phyloP scores from a whole-genome alignment of 2,113 vertebrate species.

The Morone chrysops region DNA sequence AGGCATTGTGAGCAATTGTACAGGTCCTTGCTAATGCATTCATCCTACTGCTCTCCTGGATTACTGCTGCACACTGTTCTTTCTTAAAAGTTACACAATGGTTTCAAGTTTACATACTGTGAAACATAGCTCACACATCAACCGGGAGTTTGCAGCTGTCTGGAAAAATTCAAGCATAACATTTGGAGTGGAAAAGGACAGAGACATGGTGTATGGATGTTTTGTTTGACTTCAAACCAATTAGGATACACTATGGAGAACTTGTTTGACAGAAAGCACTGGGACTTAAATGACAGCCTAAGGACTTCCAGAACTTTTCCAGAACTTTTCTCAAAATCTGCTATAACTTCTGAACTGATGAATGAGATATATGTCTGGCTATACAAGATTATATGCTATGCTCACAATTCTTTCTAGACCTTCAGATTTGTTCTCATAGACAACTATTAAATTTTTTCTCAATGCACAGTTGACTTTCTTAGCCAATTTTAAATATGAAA shows the following conservation, averaged over 20 bases:
- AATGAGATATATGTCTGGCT: background rate
- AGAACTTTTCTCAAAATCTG: background rate
- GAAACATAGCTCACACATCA: background rate
- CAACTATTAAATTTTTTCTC: background rate
- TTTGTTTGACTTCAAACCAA: constrained; percentile 1
- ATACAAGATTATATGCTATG: background rate
- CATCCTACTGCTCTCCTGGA: constrained; percentile 32
- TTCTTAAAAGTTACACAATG: constrained; percentile 9
- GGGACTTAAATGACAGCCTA: background rate
- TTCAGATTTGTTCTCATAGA: background rate
- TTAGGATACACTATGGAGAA: background rate
- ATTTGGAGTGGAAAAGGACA: background rate
- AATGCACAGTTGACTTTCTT: background rate
- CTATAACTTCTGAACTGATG: background rate
- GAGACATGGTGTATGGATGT: background rate
- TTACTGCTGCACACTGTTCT: constrained; percentile 9
- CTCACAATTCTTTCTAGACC: background rate
- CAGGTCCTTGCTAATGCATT: constrained; percentile 29
- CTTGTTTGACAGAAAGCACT: background rate
- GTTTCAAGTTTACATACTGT: constrained; percentile 1
- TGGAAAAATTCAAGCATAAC: background rate
- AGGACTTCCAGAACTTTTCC: background rate
- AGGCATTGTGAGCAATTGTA: background rate
- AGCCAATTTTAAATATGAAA: background rate
- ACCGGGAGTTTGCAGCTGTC: background rate